phyloP scores from a whole-genome alignment of 2,888 invertebrate species.

The Hipparchia semele region DNA sequence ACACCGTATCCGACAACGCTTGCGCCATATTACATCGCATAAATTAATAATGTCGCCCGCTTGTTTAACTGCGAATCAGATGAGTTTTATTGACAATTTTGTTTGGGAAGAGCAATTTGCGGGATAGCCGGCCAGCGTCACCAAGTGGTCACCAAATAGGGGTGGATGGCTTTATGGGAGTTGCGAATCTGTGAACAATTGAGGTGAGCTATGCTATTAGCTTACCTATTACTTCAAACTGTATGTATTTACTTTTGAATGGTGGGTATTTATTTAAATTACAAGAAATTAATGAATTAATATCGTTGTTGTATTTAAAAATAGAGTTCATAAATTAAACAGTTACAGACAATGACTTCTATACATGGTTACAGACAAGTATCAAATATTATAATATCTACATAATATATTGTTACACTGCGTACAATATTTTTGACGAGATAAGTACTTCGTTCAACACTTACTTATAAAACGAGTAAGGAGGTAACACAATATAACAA shows the following conservation, averaged over 20 bases:
- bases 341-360: too few species aligned
- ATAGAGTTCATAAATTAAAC: too few species aligned
- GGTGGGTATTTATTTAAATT: too few species aligned
- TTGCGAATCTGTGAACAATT: slow-evolving; percentile 38
- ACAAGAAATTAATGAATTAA: too few species aligned
- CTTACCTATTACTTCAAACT: background rate
- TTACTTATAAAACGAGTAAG: too few species aligned
- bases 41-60: slow-evolving; percentile 83
- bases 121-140: slow-evolving; percentile 76
- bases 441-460: too few species aligned
- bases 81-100: slow-evolving; percentile 84
- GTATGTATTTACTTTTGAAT: background rate
- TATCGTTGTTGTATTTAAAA: too few species aligned
- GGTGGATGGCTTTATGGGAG: slow-evolving; percentile 46
- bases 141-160: slow-evolving; percentile 79
- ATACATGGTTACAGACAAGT: too few species aligned
- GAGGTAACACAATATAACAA: too few species aligned
- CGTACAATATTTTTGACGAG: too few species aligned
- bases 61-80: slow-evolving; percentile 83
- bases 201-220: slow-evolving; percentile 23
- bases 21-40: slow-evolving; percentile 82
- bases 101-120: slow-evolving; percentile 82
- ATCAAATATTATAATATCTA: too few species aligned
- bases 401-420: too few species aligned
- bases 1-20: slow-evolving; percentile 79